Base-by-base conservation (phyloP, 2,113 vertebrate species). In the Cariama cristata region DNA sequence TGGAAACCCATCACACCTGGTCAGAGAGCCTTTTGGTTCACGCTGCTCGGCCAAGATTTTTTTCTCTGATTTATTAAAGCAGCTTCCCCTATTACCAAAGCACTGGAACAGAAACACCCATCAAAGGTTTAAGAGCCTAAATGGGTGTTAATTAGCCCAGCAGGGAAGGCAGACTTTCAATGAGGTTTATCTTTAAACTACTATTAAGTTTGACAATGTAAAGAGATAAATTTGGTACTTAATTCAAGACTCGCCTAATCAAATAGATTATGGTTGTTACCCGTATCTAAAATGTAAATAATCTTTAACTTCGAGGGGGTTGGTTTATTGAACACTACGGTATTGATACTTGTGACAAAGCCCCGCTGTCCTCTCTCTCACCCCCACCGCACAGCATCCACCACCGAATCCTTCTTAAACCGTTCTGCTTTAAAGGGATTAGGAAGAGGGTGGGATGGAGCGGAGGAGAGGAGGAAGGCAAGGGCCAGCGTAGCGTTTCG, bases 111-210 rank as follows among this genome's bases (percentile, higher is more conserved):
- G 85, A 97, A 97, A 97, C 90, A 94, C 97, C 95, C 96, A 96
- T 97, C 96, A 96, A 93, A 96, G 96, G 95, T 96, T 97, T 96
- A 96, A 98, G 96, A 96, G 96, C 93, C 95, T 95, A 95, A 97
- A 97, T 77, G 96, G 96, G 96, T 97, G 97, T 97, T 98, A 97
- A 98, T 98, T 98, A 98, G 96, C 97, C 97, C 97, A 97, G 97
- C 94, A 80, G 97, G 97, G 93, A 97, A 98, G 94, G 95, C 66
- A 91, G 86, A 82, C 88, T 95, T 96, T 97, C 96, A 96, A 87
- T 97, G 94, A 97, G 96, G 95, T 97, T 98, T 96, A 96, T 95
- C 97, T 96, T 97, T 86, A 96, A 97, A 97, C 94, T 87, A 85
- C 97, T 93, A 94, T 98, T 97, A 96, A 95, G 40, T 97, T 98